phyloP scores from a whole-genome alignment of 2,113 vertebrate genomes.

The Anhinga anhinga region DNA sequence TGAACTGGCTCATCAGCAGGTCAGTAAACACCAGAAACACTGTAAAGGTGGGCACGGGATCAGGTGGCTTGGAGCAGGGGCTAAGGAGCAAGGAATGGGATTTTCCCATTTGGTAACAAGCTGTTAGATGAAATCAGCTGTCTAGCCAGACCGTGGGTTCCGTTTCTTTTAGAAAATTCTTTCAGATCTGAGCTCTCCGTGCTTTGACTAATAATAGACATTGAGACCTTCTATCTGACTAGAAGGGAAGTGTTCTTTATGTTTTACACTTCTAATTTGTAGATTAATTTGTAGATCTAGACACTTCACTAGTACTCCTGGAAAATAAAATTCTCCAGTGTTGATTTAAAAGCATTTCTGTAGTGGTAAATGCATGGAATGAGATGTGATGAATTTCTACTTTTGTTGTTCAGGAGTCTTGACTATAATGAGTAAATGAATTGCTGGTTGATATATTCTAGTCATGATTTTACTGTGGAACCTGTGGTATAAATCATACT shows the following conservation, averaged over 20 bases:
- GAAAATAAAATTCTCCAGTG: not conserved
- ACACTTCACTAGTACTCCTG: not conserved
- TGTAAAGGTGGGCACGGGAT: not conserved
- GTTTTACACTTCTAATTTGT: not conserved
- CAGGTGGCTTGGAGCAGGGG: not conserved
- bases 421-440: not conserved
- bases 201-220: not conserved
- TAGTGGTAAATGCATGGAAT: not conserved
- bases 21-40: not conserved
- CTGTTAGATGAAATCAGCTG: not conserved
- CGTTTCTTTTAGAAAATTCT: not conserved
- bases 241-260: not conserved
- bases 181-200: not conserved
- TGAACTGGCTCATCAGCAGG: not conserved
- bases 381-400: not conserved
- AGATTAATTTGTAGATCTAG: not conserved
- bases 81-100: not conserved
- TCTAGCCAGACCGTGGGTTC: not conserved
- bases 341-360: not conserved
- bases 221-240: not conserved
- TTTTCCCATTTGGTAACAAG: not conserved
- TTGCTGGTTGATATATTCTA: not conserved
- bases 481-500: not conserved
- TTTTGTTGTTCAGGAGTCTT: not conserved
- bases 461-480: not conserved